Base-by-base conservation (phyloP, 2,888 invertebrate genomes). In the Tillus elongatus region DNA sequence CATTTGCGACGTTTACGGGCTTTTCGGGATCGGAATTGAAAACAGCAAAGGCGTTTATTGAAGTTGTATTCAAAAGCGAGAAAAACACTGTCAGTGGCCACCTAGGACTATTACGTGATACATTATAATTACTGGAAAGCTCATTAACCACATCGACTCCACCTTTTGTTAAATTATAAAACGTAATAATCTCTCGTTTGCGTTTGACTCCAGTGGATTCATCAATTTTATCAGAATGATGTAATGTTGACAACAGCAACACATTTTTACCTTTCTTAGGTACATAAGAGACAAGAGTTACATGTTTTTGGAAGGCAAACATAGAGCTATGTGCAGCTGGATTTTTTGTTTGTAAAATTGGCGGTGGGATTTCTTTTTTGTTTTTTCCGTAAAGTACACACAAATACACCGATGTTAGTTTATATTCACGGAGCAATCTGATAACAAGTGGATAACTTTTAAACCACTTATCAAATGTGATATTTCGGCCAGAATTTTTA, bases 161-260 rank as follows among this genome's bases (percentile, higher is more conserved):
- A 19, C 24, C 24, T 19, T 19, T 19, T 19, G 24, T 19, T 8
- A n/a, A 19, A n/a, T 19, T 19, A 19, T 19, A 19, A 19, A 19
- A 19, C 6, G 24, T 19, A 8, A 19, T 19, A 19, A 19, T 19
- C 24, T 19, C 36, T n/a, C 30, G 36, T 38, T 39, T 39, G 8
- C 13, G 6, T 14, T 30, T n/a, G n/a, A 13, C 30, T 13, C 24
- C 36, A 9, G 28, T 38, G 9, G 3, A 9, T 19, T 15, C 16
- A 39, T 38, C 36, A 12, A 39, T 39, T 4, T 13, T 24, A 15
- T 38, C 19, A 38, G n/a, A 6, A 26, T 37, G 35, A 15, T 38
- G 36, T 13, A 39, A 30, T 10, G 27, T 24, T 3, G 12, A 37
- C 10, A 36, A 34, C 6, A 39, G 35, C 9, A 39, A 13, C 1